Percentiles rank a stretch among this genome's conserved stretches.
phyloP scores from a whole-genome alignment of 2,888 invertebrate genomes.

The Melieria picta region DNA sequence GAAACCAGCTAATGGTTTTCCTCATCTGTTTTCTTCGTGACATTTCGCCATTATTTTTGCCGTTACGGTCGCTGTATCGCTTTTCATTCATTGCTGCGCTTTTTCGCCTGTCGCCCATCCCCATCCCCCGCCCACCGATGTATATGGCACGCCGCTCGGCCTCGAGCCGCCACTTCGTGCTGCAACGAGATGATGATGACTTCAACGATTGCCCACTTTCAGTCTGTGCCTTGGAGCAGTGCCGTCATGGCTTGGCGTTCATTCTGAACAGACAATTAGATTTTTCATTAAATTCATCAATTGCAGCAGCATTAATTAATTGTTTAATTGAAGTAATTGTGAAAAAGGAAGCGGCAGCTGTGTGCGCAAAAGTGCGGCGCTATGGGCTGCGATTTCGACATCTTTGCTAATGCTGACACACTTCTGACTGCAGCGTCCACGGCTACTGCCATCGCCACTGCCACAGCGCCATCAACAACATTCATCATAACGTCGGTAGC shows the following conservation, averaged over 20 bases:
- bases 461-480: too few species aligned
- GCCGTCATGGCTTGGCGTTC: background rate
- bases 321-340: background rate
- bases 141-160: background rate
- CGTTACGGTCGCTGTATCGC: background rate
- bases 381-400: too few species aligned
- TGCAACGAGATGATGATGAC: background rate
- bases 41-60: slow-evolving; percentile 6
- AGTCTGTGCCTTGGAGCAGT: background rate
- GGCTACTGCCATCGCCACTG: too few species aligned
- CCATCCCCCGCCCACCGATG: slow-evolving; percentile 3
- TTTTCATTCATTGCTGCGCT: background rate
- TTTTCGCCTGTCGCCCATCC: slow-evolving; percentile 6
- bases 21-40: slow-evolving; percentile 5
- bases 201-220: slow-evolving; percentile 1
- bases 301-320: too few species aligned
- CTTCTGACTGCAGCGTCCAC: too few species aligned
- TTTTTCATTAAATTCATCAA: too few species aligned
- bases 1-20: background rate
- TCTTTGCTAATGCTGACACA: too few species aligned
- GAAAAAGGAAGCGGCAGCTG: too few species aligned
- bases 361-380: too few species aligned
- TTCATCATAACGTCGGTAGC: background rate
- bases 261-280: background rate
- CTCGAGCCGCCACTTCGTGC: background rate